These are phyloP conservation scores for Macropis europaea DNA, from an alignment of 2,888 invertebrate genomes.

Conservation along the genomic window DNA sequence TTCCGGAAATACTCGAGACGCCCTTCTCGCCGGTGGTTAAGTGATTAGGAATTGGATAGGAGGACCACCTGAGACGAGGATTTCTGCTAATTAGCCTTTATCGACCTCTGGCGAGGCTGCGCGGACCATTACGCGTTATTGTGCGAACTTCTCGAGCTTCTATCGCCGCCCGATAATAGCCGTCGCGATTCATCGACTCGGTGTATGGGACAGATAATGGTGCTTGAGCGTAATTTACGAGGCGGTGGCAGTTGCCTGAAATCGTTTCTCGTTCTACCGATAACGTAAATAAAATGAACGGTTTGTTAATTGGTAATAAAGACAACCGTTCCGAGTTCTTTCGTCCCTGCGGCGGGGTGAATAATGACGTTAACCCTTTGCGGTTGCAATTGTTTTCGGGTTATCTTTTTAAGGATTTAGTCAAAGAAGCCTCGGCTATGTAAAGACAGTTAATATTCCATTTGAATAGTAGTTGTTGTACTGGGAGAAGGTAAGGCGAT, in stretches of 20 bases:
- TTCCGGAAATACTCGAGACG: slow-evolving; percentile 30
- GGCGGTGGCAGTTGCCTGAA: slow-evolving; percentile 22
- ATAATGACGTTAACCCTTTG: too few relatives aligned
- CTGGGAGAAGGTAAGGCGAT: too few relatives aligned
- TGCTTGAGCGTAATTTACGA: slow-evolving; percentile 37
- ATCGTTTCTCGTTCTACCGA: slow-evolving; percentile 44
- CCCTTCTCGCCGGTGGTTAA: slow-evolving; percentile 23
- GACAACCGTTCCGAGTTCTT: slow-evolving; percentile 21
- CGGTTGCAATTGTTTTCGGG: too few relatives aligned
- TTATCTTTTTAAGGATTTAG: too few relatives aligned
- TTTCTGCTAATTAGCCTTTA: slow-evolving; percentile 57
- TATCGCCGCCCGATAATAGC: slow-evolving; percentile 49
- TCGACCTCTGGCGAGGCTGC: slow-evolving; percentile 41
- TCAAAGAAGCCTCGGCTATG: too few relatives aligned
- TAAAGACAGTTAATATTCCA: too few relatives aligned
- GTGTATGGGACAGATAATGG: slow-evolving; percentile 41
- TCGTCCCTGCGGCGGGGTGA: not conserved
- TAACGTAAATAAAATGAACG: slow-evolving; percentile 45
- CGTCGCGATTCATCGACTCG: slow-evolving; percentile 42
- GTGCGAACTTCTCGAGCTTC: slow-evolving; percentile 48
- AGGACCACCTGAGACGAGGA: slow-evolving; percentile 49
- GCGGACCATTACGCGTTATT: slow-evolving; percentile 54
- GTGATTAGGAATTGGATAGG: slow-evolving; percentile 49
- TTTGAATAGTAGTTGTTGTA: too few relatives aligned
- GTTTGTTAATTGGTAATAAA: slow-evolving; percentile 38